phyloP scores from a whole-genome alignment of 1,140 invertebrate species.

The Procambarus clarkii region DNA sequence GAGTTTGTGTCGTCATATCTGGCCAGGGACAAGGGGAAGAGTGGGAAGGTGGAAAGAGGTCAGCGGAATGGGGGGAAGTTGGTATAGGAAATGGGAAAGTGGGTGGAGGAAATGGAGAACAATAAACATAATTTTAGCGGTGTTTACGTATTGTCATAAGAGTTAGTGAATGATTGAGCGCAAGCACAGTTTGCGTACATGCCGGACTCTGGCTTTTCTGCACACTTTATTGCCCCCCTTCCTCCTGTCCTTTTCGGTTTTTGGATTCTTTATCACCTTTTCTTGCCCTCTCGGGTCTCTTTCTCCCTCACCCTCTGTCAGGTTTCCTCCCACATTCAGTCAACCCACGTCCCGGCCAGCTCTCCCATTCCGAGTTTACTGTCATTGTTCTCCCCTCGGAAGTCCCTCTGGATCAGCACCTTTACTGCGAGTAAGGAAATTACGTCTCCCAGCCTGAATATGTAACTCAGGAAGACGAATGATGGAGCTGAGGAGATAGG shows the following conservation, averaged over 20 bases:
- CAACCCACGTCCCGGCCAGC: background rate
- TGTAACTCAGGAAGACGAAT: background rate
- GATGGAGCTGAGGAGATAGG: background rate
- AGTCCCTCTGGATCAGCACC: background rate
- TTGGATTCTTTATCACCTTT: background rate
- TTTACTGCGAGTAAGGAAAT: background rate
- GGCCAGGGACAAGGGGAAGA: background rate
- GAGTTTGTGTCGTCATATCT: background rate
- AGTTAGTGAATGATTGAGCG: no score
- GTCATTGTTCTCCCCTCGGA: background rate
- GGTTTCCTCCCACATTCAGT: no score
- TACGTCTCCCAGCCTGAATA: background rate
- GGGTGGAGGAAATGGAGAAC: no score
- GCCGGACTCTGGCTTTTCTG: no score
- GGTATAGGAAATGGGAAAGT: no score
- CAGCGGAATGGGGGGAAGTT: no score
- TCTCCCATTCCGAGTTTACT: background rate
- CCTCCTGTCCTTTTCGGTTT: background rate
- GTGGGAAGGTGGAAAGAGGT: no score
- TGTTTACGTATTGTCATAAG: no score
- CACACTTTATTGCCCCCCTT: no score
- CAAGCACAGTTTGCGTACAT: no score
- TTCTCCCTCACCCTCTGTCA: no score
- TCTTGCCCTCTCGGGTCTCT: background rate
- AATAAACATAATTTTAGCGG: no score